Evolutionary conservation across 2,113 vertebrate species (phyloP).

Genomic region (Thomomys bottae): DNA sequence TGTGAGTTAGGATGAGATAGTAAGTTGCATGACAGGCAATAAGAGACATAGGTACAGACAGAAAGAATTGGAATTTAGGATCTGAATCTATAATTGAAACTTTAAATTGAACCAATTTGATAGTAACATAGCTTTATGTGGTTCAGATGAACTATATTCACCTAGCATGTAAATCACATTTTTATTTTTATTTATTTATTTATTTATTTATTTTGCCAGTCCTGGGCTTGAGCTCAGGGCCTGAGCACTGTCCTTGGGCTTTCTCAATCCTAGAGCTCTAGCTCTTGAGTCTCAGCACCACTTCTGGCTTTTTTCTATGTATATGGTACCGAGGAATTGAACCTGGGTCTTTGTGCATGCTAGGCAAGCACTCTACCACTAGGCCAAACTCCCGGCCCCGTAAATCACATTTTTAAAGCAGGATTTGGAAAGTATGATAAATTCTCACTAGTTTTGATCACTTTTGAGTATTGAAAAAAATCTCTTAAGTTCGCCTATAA

Average conservation of each 20-base stretch:
- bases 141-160: constrained; percentile 12
- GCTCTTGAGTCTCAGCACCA: no score
- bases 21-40: constrained; percentile 9
- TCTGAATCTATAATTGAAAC: constrained; percentile 32
- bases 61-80: constrained; percentile 26
- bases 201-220: no score
- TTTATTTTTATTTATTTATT: no score
- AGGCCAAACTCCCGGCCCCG: no score
- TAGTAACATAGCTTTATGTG: background rate
- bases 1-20: constrained; percentile 1
- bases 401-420: constrained; percentile 49
- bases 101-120: constrained; percentile 19
- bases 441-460: constrained; percentile 52
- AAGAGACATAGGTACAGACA: background rate
- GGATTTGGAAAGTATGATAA: constrained; percentile 19
- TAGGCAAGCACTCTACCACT: no score
- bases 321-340: no score
- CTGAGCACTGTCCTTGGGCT: no score
- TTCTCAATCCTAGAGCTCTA: no score
- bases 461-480: background rate
- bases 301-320: no score
- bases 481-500: no score
- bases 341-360: constrained; percentile 47
- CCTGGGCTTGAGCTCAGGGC: no score
- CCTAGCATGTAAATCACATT: no score